Evolutionary conservation across 2,113 vertebrate genomes (phyloP).

Genomic region (Xiphophorus hellerii): DNA sequence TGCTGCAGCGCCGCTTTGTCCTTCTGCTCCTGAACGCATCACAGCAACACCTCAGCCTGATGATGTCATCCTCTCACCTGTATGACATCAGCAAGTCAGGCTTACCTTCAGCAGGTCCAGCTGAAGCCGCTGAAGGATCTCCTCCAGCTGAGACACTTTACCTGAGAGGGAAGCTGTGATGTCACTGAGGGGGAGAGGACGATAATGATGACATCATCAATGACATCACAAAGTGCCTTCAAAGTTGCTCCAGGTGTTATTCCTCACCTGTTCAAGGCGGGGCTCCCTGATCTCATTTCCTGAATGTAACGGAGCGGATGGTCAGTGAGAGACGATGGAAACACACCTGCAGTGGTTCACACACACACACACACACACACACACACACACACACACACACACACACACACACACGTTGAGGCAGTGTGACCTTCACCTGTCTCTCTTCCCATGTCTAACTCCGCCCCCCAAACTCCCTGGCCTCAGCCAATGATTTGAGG

Average conservation of each 20-base stretch:
- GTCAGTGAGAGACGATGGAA: neutral
- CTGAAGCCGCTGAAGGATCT: constrained; percentile 21
- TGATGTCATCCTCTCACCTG: constrained; percentile 9
- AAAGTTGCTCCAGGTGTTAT: neutral
- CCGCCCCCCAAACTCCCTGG: too few relatives aligned
- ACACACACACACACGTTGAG: too few relatives aligned
- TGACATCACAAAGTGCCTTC: neutral
- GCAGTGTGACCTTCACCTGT: too few relatives aligned
- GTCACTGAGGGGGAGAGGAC: constrained; percentile 5
- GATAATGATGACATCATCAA: neutral
- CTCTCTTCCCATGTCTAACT: too few relatives aligned
- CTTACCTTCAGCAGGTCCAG: constrained; percentile 14
- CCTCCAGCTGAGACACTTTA: constrained; percentile 5
- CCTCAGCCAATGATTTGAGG: too few relatives aligned
- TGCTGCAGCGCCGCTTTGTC: constrained; percentile 12
- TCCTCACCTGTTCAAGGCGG: neutral
- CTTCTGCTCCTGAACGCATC: constrained; percentile 26
- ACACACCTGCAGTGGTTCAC: neutral
- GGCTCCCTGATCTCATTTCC: neutral
- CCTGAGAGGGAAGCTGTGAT: constrained; percentile 11
- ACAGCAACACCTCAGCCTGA: neutral
- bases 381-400: too few relatives aligned
- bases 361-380: neutral
- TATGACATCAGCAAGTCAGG: neutral
- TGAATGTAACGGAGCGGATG: neutral